Conservation (phyloP, 2,888 invertebrate species). For the Orthonychiurus folsomi region DNA sequence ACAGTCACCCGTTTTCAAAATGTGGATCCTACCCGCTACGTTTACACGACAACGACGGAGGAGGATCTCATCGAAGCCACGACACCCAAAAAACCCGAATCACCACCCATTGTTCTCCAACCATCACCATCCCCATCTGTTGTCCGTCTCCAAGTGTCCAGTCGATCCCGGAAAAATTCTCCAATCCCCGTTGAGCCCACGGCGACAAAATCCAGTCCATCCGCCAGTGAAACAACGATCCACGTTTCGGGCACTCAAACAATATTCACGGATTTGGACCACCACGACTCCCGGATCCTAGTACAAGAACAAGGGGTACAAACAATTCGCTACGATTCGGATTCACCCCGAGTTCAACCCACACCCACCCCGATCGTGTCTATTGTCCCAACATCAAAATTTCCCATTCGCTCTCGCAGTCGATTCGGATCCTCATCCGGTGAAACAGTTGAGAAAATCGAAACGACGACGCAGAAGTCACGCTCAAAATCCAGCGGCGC, state of each 20-base stretch:
- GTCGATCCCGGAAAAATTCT: not conserved
- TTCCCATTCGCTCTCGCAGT: too few species aligned
- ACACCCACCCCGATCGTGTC: conserved; percentile 10
- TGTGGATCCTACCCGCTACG: conserved; percentile 32
- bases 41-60: conserved; percentile 24
- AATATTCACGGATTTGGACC: conserved; percentile 17
- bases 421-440: too few species aligned
- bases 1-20: conserved; percentile 24
- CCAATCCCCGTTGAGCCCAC: not conserved
- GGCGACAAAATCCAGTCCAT: not conserved
- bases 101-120: too few species aligned
- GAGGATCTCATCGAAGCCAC: conserved; percentile 25
- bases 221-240: conserved; percentile 28
- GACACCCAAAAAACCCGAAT: conserved; percentile 1
- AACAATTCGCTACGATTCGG: conserved; percentile 8
- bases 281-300: conserved; percentile 16
- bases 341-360: not conserved
- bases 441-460: too few species aligned
- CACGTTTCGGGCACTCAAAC: conserved; percentile 28
- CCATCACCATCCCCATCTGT: not conserved
- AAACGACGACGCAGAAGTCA: not conserved
- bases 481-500: not conserved
- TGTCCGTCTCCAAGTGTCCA: not conserved
- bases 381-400: too few species aligned
- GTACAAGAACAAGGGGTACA: conserved; percentile 9